Base-by-base conservation (phyloP, 2,888 invertebrate genomes). In the Mayetiola destructor region DNA sequence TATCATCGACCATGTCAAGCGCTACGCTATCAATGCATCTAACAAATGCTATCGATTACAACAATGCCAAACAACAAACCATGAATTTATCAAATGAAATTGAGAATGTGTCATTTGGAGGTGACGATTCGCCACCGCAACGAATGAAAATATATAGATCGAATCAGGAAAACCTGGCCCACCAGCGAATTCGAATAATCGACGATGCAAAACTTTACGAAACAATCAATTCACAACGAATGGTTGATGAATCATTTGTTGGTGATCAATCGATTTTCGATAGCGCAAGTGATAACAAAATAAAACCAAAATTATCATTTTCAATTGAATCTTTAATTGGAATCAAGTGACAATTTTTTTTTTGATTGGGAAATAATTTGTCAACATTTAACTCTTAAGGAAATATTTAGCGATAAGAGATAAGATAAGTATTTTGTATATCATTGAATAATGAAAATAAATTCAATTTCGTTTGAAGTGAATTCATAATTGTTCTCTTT, bases 241-340 rank as follows among this genome's bases (percentile, higher is more conserved):
- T 52, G 48, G 32, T n/a, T 32, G 32, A 32, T 32, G 12, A 52
- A 2, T 29, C 16, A 8, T 3, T n/a, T 8, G 16, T 29, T 52
- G 16, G 29, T 16, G 16, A 4, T 14, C 10, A 30, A 14, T 32
- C 39, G 14, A 27, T 5, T n/a, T 30, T 20, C 3, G 35, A 30
- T 30, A 27, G 21, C 9, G 12, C 36, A 37, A 27, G 10, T 29
- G 30, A 56, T 29, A 52, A 16, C 8, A 57, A 20, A 8, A 20
- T 36, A 14, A 59, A 57, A 54, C 64, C 66, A 16, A 76, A 76
- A 63, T 67, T 80, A 35, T 78, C 79, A 0, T 80, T 80, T 67
- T 82, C 82, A 12, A 81, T 82, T n/a, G 82, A 82, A 65, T 80
- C 82, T n/a, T 81, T 83, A 60, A 82, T 81, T 61, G 81, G 81